Conservation (phyloP, 2,888 invertebrate species). For the Eupithecia subfuscata region DNA sequence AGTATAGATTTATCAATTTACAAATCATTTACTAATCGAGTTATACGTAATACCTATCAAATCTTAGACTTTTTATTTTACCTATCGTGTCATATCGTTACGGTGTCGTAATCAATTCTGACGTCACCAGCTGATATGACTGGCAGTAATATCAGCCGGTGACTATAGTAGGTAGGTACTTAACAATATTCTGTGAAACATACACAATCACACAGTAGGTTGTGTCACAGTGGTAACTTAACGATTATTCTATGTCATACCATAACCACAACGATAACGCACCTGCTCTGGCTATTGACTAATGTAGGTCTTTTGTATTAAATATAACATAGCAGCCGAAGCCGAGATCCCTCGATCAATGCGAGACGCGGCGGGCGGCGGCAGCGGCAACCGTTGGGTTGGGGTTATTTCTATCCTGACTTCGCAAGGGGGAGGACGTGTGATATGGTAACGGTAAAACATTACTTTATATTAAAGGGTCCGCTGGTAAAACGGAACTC, state of each 20-base stretch:
- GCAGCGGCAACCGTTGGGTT: not conserved
- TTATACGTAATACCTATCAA: too few species aligned
- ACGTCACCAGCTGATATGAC: not conserved
- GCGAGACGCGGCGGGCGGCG: not conserved
- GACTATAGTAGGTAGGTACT: not conserved
- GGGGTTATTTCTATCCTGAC: conserved; percentile 1
- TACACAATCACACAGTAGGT: not conserved
- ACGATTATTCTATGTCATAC: not conserved
- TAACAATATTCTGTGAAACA: not conserved
- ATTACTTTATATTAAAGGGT: not conserved
- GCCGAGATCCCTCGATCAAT: not conserved
- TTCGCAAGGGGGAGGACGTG: not conserved
- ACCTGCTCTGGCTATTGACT: not conserved
- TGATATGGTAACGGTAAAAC: not conserved
- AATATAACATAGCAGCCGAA: not conserved
- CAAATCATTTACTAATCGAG: too few species aligned
- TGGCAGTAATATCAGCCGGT: too few species aligned
- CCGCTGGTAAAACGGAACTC: not conserved
- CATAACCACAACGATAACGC: not conserved
- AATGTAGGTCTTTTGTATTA: not conserved
- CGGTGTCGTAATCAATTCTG: not conserved
- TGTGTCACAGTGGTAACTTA: not conserved
- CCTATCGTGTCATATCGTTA: not conserved
- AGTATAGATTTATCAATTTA: too few species aligned
- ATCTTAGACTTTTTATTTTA: not conserved